These are phyloP conservation scores for Orthosia gothica DNA, from an alignment of 2,888 invertebrate genomes.

Conservation along the genomic window DNA sequence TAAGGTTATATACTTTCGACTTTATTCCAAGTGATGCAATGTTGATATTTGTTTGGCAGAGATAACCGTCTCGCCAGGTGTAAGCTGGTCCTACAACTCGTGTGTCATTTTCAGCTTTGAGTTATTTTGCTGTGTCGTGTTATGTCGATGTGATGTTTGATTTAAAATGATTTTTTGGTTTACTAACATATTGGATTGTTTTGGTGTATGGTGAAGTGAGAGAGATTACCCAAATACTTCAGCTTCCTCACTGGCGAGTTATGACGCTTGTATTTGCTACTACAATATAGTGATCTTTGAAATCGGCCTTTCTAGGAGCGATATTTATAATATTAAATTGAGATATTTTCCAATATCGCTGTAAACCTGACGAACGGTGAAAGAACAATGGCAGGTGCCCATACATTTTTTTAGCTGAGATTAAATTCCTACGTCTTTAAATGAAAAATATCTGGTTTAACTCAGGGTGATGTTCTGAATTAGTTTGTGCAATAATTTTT, in stretches of 20 bases:
- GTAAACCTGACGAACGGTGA: too few relatives aligned
- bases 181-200: conserved; percentile 16
- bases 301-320: too few relatives aligned
- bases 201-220: conserved; percentile 15
- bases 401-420: too few relatives aligned
- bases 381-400: too few relatives aligned
- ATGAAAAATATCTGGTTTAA: too few relatives aligned
- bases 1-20: background rate
- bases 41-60: background rate
- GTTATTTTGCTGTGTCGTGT: conserved; percentile 24
- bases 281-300: background rate
- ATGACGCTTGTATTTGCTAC: background rate
- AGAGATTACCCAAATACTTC: conserved; percentile 26
- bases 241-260: conserved; percentile 4
- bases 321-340: too few relatives aligned
- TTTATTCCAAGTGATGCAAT: background rate
- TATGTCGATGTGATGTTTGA: conserved; percentile 37
- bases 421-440: too few relatives aligned
- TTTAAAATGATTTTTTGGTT: conserved; percentile 8
- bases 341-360: too few relatives aligned
- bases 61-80: background rate
- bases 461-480: too few relatives aligned
- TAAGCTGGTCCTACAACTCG: background rate
- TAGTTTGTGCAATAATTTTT: too few relatives aligned
- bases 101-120: conserved; percentile 13